A percentile compares a stretch with the other conserved stretches of the same genome.
Evolutionary conservation across 2,113 vertebrate genomes (phyloP).

Genomic region (Plectropomus leopardus): DNA sequence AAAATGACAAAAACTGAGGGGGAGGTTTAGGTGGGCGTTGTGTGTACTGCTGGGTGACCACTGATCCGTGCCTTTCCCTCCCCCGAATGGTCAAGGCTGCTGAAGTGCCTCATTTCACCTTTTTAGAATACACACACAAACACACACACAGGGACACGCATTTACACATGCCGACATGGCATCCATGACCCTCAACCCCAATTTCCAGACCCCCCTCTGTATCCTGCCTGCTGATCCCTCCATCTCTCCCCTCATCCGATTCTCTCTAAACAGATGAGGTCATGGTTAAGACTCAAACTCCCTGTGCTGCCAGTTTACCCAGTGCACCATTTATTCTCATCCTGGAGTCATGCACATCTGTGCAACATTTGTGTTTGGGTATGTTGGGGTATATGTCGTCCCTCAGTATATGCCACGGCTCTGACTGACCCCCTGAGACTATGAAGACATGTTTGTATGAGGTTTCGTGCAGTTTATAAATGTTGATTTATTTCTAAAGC

Average conservation of each 20-base stretch:
- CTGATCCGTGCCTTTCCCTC: conserved; percentile 84
- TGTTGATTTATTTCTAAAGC: conserved; percentile 24
- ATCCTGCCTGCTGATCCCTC: conserved; percentile 67
- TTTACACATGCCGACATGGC: conserved; percentile 44
- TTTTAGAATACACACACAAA: conserved; percentile 81
- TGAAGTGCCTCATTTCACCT: conserved; percentile 85
- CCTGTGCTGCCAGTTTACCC: conserved; percentile 75
- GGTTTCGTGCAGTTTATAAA: conserved; percentile 24
- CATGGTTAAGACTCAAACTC: conserved; percentile 80
- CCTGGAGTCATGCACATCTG: conserved; percentile 73
- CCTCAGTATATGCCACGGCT: conserved; percentile 49
- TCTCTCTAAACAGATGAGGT: conserved; percentile 90
- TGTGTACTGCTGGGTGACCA: conserved; percentile 82
- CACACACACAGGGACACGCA: conserved; percentile 43
- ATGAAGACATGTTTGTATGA: conserved; percentile 38
- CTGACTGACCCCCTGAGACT: conserved; percentile 53
- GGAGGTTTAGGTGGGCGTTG: conserved; percentile 71
- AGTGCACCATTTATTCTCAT: conserved; percentile 80
- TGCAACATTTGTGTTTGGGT: conserved; percentile 68
- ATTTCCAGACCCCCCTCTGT: conserved; percentile 65
- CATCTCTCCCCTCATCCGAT: conserved; percentile 66
- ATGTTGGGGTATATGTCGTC: conserved; percentile 43
- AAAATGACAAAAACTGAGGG: conserved; percentile 16
- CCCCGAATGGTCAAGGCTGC: conserved; percentile 60
- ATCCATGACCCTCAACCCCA: conserved; percentile 63